A percentile compares a stretch with the other conserved stretches of the same genome.
Evolutionary conservation across 2,888 invertebrate genomes (phyloP).

Genomic region (Amphipyra tragopoginis): DNA sequence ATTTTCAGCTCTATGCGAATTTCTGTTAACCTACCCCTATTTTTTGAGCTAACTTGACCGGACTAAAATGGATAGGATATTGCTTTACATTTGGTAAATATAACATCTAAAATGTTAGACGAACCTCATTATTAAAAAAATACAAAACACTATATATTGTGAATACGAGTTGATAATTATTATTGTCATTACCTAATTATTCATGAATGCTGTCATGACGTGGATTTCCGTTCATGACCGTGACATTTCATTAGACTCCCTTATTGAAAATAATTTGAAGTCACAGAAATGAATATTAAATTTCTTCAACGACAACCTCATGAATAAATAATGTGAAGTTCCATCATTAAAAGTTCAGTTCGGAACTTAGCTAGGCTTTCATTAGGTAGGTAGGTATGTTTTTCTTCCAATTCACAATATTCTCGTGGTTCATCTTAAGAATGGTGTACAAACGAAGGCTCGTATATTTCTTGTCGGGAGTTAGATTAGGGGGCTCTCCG

Average conservation of each 20-base stretch:
- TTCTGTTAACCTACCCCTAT: too few relatives aligned
- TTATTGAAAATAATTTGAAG: slow-evolving; percentile 29
- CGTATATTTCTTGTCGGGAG: slow-evolving; percentile 79
- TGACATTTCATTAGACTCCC: slow-evolving; percentile 18
- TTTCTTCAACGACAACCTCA: slow-evolving; percentile 16
- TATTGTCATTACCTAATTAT: background rate
- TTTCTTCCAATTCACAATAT: slow-evolving; percentile 53
- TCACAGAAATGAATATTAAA: slow-evolving; percentile 37
- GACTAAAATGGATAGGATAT: too few relatives aligned
- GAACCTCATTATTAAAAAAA: too few relatives aligned
- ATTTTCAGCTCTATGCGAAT: too few relatives aligned
- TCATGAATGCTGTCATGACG: background rate
- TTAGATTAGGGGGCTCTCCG: slow-evolving; percentile 78
- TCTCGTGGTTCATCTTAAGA: slow-evolving; percentile 59
- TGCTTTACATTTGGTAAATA: too few relatives aligned
- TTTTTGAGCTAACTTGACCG: too few relatives aligned
- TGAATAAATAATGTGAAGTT: slow-evolving; percentile 54
- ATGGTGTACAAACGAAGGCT: slow-evolving; percentile 74
- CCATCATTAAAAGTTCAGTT: slow-evolving; percentile 61
- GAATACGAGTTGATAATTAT: too few relatives aligned
- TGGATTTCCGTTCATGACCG: background rate
- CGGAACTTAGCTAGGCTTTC: slow-evolving; percentile 21
- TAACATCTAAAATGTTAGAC: too few relatives aligned
- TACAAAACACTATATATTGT: too few relatives aligned
- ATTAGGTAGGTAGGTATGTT: slow-evolving; percentile 14